A percentile compares a stretch with the other conserved stretches of the same genome.
phyloP scores from a whole-genome alignment of 1,140 invertebrate species.

The Belonocnema kinseyi region DNA sequence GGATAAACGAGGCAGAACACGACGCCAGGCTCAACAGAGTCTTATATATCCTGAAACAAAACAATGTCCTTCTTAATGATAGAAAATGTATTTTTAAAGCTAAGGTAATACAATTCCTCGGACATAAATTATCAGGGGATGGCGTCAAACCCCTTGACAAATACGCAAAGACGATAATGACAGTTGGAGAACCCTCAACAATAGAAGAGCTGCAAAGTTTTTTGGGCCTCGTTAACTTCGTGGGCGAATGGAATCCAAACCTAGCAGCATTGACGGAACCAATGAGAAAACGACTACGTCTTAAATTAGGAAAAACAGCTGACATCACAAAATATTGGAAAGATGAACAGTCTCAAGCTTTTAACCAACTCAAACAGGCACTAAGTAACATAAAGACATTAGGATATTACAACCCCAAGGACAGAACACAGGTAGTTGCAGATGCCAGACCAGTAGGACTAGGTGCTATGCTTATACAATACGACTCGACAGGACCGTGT shows the following conservation, averaged over 20 bases:
- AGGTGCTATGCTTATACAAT: conserved; percentile 67
- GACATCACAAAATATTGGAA: conserved; percentile 34
- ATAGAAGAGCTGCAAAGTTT: conserved; percentile 12
- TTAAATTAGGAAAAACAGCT: conserved; percentile 40
- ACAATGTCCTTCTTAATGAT: too few species aligned
- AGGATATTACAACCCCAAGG: conserved; percentile 65
- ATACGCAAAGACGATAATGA: too few species aligned
- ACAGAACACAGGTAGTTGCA: conserved; percentile 64
- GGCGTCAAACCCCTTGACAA: too few species aligned
- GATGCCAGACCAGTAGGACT: conserved; percentile 69
- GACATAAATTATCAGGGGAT: too few species aligned
- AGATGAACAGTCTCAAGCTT: conserved; percentile 39
- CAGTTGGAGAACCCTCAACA: too few species aligned
- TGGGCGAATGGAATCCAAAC: too few species aligned
- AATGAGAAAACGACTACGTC: conserved; percentile 43
- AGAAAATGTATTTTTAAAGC: too few species aligned
- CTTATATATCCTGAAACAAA: too few species aligned
- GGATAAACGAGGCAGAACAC: too few species aligned
- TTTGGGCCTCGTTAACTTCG: conserved; percentile 54
- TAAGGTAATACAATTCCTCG: too few species aligned
- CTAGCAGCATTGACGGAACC: conserved; percentile 49
- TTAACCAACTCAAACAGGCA: conserved; percentile 44
- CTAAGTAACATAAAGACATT: conserved; percentile 51
- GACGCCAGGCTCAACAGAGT: too few species aligned
- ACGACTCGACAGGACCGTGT: conserved; percentile 33